Conservation (phyloP, 1,140 invertebrate genomes). For the Diorhabda elongata region DNA sequence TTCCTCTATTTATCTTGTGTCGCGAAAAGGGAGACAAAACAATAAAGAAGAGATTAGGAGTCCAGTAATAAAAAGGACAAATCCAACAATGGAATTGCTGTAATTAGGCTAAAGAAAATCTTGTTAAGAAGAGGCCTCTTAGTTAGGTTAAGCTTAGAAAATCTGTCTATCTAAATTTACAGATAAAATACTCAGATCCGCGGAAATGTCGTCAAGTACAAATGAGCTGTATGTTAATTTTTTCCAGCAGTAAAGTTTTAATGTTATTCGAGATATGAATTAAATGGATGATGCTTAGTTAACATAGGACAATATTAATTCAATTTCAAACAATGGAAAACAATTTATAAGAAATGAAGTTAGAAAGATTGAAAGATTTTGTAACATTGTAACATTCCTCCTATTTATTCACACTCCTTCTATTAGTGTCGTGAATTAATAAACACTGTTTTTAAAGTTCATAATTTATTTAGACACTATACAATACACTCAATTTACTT, state of each 20-base stretch:
- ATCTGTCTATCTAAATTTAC: conserved; percentile 29
- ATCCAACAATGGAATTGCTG: conserved; percentile 17
- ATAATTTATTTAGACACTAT: too few species aligned
- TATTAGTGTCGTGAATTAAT: too few species aligned
- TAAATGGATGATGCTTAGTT: neutral
- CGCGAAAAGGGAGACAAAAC: conserved; percentile 1
- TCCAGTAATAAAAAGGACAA: conserved; percentile 4
- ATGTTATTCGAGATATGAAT: neutral
- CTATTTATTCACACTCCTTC: too few species aligned
- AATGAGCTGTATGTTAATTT: conserved; percentile 27
- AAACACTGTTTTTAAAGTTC: too few species aligned
- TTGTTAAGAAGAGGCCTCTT: conserved; percentile 28
- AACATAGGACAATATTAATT: too few species aligned
- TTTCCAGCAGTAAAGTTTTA: neutral
- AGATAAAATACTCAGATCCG: conserved; percentile 21
- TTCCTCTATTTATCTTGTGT: conserved; percentile 2
- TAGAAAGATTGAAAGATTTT: too few species aligned
- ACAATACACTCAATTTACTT: too few species aligned
- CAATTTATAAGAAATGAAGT: too few species aligned
- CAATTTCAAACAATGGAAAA: too few species aligned
- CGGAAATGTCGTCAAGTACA: conserved; percentile 10
- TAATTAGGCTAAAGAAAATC: conserved; percentile 25
- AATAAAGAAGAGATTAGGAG: conserved; percentile 9
- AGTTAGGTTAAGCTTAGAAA: conserved; percentile 25
- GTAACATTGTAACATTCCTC: too few species aligned